phyloP scores from a whole-genome alignment of 2,888 invertebrate species.

The Mesochorus sp. region DNA sequence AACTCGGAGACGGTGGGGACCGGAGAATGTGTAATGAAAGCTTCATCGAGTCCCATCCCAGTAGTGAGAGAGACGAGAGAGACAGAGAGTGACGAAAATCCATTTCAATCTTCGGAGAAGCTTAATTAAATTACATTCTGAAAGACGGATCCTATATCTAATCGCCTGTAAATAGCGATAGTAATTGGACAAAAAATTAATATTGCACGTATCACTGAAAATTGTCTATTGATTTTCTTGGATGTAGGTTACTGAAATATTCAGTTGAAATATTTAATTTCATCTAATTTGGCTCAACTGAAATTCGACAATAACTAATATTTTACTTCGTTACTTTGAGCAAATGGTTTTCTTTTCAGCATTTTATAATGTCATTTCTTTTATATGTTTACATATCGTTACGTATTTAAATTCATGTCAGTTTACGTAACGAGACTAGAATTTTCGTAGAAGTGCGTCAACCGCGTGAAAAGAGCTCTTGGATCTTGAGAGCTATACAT shows the following conservation, averaged over 20 bases:
- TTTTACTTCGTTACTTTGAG: no score
- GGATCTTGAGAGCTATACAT: not conserved
- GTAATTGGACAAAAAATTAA: no score
- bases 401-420: not conserved
- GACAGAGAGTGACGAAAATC: not conserved
- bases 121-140: not conserved
- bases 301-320: no score
- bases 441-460: constrained; percentile 31
- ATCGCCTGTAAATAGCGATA: not conserved
- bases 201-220: no score
- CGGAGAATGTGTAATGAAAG: no score
- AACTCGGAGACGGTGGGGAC: no score
- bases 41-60: no score
- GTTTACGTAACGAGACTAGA: not conserved
- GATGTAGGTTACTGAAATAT: no score
- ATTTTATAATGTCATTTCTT: not conserved
- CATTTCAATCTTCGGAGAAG: not conserved
- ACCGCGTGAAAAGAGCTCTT: constrained; percentile 13
- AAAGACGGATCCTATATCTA: not conserved
- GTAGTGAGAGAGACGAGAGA: not conserved
- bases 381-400: not conserved
- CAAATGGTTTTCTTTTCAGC: no score
- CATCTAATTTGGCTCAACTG: no score
- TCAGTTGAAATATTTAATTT: no score
- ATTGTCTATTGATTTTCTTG: no score